A percentile compares a stretch with the other conserved stretches of the same genome.
Conservation (phyloP, 2,113 vertebrate species). For the Charina bottae region DNA sequence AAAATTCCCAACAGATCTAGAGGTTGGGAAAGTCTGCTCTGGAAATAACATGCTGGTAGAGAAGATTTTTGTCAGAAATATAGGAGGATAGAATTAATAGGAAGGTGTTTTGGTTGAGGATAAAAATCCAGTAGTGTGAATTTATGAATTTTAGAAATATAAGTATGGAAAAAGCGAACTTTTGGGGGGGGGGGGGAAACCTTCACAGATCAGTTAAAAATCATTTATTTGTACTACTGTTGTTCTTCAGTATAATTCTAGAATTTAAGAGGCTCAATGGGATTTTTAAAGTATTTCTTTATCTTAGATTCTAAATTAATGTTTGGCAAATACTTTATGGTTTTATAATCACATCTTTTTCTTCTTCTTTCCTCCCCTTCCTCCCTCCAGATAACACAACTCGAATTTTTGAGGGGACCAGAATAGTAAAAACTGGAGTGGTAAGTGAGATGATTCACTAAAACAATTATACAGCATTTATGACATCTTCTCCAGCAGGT, state of each 20-base stretch:
- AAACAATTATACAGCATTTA: not conserved
- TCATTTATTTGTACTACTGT: not conserved
- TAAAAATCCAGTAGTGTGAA: not conserved
- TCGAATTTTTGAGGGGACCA: constrained; percentile 94
- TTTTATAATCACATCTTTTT: constrained; percentile 1
- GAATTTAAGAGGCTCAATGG: not conserved
- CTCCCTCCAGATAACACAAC: constrained; percentile 88
- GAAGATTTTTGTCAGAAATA: not conserved
- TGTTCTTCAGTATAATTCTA: not conserved
- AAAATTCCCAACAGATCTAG: not conserved
- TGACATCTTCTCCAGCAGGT: constrained; percentile 63
- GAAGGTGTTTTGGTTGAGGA: not conserved
- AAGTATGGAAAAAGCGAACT: not conserved
- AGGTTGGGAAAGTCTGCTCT: not conserved
- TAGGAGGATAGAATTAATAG: not conserved
- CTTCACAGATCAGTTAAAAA: not conserved
- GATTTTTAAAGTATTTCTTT: not conserved
- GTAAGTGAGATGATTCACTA: constrained; percentile 76
- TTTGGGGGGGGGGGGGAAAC: not conserved
- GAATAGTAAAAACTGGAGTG: constrained; percentile 98
- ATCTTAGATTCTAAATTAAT: not conserved
- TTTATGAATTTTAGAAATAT: not conserved
- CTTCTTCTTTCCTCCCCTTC: constrained; percentile 54
- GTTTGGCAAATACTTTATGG: not conserved
- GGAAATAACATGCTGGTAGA: not conserved